Percentiles rank a stretch among this genome's conserved stretches.
Evolutionary conservation across 2,888 invertebrate genomes (phyloP).

Genomic region (Idaea aversata): DNA sequence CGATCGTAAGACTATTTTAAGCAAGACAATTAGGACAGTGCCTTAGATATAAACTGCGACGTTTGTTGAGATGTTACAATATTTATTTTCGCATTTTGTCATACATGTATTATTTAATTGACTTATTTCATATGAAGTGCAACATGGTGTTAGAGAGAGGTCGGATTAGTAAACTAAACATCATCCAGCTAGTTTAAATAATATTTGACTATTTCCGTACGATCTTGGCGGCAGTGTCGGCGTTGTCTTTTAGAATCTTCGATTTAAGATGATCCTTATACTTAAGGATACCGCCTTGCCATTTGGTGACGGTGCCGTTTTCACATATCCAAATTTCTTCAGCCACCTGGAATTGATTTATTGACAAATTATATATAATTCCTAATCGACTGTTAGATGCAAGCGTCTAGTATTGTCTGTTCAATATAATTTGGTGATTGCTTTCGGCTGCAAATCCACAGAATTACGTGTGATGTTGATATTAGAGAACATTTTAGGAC

Average conservation of each 20-base stretch:
- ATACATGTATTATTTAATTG: too few species aligned
- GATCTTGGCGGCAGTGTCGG: conserved; percentile 68
- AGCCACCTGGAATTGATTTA: conserved; percentile 86
- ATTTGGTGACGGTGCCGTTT: conserved; percentile 96
- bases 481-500: too few species aligned
- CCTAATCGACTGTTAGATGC: too few species aligned
- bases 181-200: conserved; percentile 24
- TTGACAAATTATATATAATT: not conserved
- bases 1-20: too few species aligned
- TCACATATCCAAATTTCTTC: conserved; percentile 99
- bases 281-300: conserved; percentile 96
- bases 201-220: conserved; percentile 60
- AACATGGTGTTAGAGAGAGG: conserved; percentile 27
- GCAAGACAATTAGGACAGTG: too few species aligned
- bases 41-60: too few species aligned
- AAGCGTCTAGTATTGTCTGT: too few species aligned
- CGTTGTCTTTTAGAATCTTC: conserved; percentile 89
- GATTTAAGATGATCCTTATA: conserved; percentile 97
- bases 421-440: too few species aligned
- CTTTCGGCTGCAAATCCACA: too few species aligned
- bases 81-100: too few species aligned
- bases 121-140: conserved; percentile 12
- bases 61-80: too few species aligned
- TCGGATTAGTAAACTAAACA: conserved; percentile 30
- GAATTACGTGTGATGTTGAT: too few species aligned